Conservation (phyloP, 1,140 invertebrate species). For the Caenorhabditis latens region DNA sequence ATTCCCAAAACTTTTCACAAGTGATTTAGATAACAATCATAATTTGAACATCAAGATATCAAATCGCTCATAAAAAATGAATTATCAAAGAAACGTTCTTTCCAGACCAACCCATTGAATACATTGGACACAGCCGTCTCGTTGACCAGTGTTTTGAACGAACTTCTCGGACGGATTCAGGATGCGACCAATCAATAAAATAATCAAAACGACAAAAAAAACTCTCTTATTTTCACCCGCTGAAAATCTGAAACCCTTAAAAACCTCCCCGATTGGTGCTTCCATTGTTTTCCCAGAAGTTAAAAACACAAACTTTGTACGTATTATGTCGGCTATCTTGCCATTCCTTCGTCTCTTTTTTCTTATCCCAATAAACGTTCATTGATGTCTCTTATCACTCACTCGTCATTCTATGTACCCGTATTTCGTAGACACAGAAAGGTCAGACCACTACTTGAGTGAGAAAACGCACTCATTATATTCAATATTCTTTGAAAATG, state of each 20-base stretch:
- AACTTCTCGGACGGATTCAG: constrained; percentile 40
- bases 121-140: constrained; percentile 27
- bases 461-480: not conserved
- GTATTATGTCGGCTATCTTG: constrained; percentile 54
- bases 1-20: too few relatives aligned
- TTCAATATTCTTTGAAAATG: constrained; percentile 5
- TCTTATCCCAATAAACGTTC: constrained; percentile 18
- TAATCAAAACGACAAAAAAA: not conserved
- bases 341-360: constrained; percentile 10
- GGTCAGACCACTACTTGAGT: constrained; percentile 1
- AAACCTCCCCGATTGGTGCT: constrained; percentile 1
- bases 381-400: not conserved
- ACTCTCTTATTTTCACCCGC: constrained; percentile 18
- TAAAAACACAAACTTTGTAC: not conserved
- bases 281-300: not conserved
- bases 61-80: too few relatives aligned
- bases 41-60: too few relatives aligned
- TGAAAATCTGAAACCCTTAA: constrained; percentile 13
- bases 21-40: too few relatives aligned
- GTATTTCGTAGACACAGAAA: not conserved
- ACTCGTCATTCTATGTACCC: not conserved
- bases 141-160: constrained; percentile 18
- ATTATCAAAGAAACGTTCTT: not conserved
- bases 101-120: constrained; percentile 22
- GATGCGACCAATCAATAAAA: constrained; percentile 35